Base-by-base conservation (phyloP, 2,888 invertebrate genomes). In the Brachyptera risi region DNA sequence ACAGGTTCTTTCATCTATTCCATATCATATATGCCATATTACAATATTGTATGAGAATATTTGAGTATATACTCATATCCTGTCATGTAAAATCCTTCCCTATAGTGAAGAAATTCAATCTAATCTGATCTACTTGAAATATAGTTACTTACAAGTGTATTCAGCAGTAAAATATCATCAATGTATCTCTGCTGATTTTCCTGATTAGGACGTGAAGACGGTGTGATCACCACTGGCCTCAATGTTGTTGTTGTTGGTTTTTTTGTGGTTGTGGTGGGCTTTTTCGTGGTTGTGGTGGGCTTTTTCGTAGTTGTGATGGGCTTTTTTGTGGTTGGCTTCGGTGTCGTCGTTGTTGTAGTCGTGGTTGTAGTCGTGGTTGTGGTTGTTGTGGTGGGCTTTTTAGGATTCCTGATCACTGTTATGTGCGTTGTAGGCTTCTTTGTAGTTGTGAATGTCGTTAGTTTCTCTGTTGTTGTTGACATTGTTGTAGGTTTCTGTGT, bases 191-290 rank as follows among this genome's bases (percentile, higher is more conserved):
- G 7, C 11, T 31, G 31, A 11, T n/a, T n/a, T n/a, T n/a, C n/a
- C n/a, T n/a, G n/a, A n/a, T n/a, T n/a, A n/a, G n/a, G n/a, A n/a
- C n/a, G n/a, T n/a, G n/a, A n/a, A n/a, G n/a, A n/a, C n/a, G n/a
- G n/a, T 49, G 67, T 62, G n/a, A 56, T 56, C 1, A 62, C 63
- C 1, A 66, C 65, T 2, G 64, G 42, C 15, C 56, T 11, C 5
- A 58, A 7, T 40, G 63, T 60, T 64, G 66, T 70, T 19, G 71
- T 68, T 11, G 67, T 61, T 62, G 68, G 67, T 56, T 69, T 69
- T 19, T 68, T 68, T 11, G 69, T 67, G 15, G 67, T 63, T 7
- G 67, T 63, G 17, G 67, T 61, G 19, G 66, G 44, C 11, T 68
- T 66, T 56, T 62, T 59, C 13, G 17, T 31, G 13, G 66, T 60